Evolutionary conservation across 2,888 invertebrate genomes (phyloP).

Genomic region (Meiosimyza decipiens): DNA sequence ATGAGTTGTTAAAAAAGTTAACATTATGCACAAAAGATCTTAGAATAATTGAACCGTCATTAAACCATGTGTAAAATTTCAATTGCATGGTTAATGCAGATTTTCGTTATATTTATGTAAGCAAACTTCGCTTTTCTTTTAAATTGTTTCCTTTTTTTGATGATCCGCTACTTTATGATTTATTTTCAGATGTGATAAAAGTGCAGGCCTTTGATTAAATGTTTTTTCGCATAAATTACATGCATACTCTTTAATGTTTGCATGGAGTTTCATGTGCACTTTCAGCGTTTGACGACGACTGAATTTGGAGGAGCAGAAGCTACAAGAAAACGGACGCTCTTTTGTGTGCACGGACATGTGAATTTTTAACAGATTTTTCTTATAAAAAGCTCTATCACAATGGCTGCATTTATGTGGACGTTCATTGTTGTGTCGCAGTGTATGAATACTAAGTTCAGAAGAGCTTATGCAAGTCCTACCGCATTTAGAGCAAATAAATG

Average conservation of each 20-base stretch:
- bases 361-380: no score
- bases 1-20: no score
- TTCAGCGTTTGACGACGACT: slow-evolving; percentile 42
- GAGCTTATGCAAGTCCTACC: slow-evolving; percentile 54
- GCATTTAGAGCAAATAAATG: slow-evolving; percentile 55
- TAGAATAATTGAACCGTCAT: no score
- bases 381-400: slow-evolving; percentile 18
- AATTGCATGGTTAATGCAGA: no score
- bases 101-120: no score
- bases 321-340: no score
- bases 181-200: slow-evolving; percentile 42
- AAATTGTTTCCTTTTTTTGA: no score
- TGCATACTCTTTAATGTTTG: slow-evolving; percentile 43
- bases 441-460: slow-evolving; percentile 55
- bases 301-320: slow-evolving; percentile 40
- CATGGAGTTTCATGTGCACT: slow-evolving; percentile 44
- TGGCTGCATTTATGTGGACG: slow-evolving; percentile 52
- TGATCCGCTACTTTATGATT: slow-evolving; percentile 26
- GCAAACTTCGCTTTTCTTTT: no score
- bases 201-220: slow-evolving; percentile 45
- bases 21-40: no score
- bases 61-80: no score
- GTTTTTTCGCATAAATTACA: slow-evolving; percentile 45
- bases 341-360: no score
- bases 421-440: slow-evolving; percentile 56